A percentile compares a stretch with the other conserved stretches of the same genome.
Evolutionary conservation across 2,888 invertebrate species (phyloP).

Genomic region (Lithophane semibrunnea): DNA sequence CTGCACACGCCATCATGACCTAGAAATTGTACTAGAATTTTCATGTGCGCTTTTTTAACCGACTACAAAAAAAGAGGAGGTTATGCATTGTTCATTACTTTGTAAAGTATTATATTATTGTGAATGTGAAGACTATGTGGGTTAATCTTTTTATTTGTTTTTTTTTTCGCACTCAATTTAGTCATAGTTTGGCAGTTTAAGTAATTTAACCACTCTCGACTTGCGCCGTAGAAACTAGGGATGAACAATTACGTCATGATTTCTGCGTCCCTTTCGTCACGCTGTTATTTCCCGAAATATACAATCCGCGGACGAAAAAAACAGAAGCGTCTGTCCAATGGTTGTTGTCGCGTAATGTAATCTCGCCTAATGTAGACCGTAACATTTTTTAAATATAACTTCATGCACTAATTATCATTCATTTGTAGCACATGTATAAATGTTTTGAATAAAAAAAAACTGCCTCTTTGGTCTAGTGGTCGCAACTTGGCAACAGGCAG

Average conservation of each 20-base stretch:
- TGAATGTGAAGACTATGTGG: too few species aligned
- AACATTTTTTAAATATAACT: background rate
- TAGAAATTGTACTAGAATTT: background rate
- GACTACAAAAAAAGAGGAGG: background rate
- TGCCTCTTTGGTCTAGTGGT: too few species aligned
- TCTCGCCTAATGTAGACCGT: background rate
- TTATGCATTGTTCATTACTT: too few species aligned
- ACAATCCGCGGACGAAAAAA: background rate
- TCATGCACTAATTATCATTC: conserved; percentile 2
- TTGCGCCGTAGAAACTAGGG: background rate
- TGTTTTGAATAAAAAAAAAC: background rate
- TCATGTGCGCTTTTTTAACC: background rate
- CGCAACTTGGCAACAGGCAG: too few species aligned
- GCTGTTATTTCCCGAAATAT: background rate
- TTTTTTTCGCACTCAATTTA: too few species aligned
- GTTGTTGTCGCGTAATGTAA: background rate
- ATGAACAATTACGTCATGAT: background rate
- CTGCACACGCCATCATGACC: background rate
- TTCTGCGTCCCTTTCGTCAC: background rate
- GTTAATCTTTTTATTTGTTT: too few species aligned
- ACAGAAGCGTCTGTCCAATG: background rate
- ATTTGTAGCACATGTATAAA: background rate
- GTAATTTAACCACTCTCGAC: background rate
- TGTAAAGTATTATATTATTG: too few species aligned
- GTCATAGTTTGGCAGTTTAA: too few species aligned